Percentiles rank a stretch among this genome's conserved stretches.
Evolutionary conservation across 2,888 invertebrate genomes (phyloP).

Genomic region (Schrankia costaestrigalis): DNA sequence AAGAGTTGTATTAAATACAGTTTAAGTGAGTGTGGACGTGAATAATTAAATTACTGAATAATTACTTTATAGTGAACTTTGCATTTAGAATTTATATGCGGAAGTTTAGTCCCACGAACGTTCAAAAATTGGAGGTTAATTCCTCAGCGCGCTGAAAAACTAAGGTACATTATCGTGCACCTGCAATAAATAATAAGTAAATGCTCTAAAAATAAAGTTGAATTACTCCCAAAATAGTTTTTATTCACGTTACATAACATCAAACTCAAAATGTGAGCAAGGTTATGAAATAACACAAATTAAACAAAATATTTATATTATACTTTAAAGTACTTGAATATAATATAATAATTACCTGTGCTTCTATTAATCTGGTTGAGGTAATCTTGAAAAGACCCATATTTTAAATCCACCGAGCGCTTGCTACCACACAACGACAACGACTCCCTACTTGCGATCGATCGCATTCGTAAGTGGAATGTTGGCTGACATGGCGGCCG

Average conservation of each 20-base stretch:
- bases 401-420: slow-evolving; percentile 62
- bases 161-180: neutral
- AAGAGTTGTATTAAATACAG: too few relatives aligned
- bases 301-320: slow-evolving; percentile 5
- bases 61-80: too few relatives aligned
- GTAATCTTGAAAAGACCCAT: slow-evolving; percentile 86
- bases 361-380: slow-evolving; percentile 81
- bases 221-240: slow-evolving; percentile 44
- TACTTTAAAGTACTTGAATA: slow-evolving; percentile 2
- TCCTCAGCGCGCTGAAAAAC: too few relatives aligned
- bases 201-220: slow-evolving; percentile 5
- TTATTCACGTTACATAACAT: slow-evolving; percentile 59
- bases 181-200: neutral
- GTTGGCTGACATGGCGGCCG: slow-evolving; percentile 18
- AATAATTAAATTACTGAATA: too few relatives aligned
- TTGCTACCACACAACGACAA: slow-evolving; percentile 55
- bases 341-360: slow-evolving; percentile 73
- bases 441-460: slow-evolving; percentile 55
- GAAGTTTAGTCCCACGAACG: too few relatives aligned
- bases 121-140: too few relatives aligned
- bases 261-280: slow-evolving; percentile 45
- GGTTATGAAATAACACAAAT: slow-evolving; percentile 44
- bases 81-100: too few relatives aligned
- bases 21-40: too few relatives aligned
- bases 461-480: slow-evolving; percentile 53